These are phyloP conservation scores for Serilophus lunatus DNA, from an alignment of 2,113 vertebrate species.

Conservation along the genomic window DNA sequence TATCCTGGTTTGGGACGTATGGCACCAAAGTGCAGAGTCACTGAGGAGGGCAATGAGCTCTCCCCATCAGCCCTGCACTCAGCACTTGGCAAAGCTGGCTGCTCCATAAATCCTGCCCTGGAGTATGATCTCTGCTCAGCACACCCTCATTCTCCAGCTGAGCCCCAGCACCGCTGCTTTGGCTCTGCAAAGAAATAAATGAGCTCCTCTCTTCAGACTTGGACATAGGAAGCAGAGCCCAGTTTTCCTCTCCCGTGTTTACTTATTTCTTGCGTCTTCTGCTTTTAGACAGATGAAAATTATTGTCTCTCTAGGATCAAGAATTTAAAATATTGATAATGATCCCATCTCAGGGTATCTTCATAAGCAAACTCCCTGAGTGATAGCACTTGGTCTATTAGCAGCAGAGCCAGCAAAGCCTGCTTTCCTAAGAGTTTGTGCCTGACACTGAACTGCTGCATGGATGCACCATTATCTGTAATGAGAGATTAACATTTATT, in stretches of 20 bases:
- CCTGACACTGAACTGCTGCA: neutral
- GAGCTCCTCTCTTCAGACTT: neutral
- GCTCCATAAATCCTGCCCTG: neutral
- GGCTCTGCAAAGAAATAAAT: neutral
- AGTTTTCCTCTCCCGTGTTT: neutral
- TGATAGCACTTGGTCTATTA: neutral
- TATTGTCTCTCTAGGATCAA: conserved; percentile 14
- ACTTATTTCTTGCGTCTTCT: neutral
- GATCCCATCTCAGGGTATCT: neutral
- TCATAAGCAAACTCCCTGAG: neutral
- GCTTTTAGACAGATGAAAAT: neutral
- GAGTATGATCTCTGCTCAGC: neutral
- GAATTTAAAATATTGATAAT: conserved; percentile 38
- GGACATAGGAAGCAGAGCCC: neutral
- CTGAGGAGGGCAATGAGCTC: neutral
- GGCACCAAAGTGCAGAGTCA: neutral
- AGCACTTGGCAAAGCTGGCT: neutral
- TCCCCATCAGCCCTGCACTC: neutral
- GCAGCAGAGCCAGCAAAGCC: neutral
- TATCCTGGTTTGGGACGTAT: neutral
- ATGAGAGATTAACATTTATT: neutral
- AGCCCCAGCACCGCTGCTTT: neutral
- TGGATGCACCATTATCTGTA: fast-evolving
- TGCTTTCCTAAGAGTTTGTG: neutral
- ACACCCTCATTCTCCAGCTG: neutral